Base-by-base conservation (phyloP, 1,140 invertebrate species). In the Parapsyche elsis region DNA sequence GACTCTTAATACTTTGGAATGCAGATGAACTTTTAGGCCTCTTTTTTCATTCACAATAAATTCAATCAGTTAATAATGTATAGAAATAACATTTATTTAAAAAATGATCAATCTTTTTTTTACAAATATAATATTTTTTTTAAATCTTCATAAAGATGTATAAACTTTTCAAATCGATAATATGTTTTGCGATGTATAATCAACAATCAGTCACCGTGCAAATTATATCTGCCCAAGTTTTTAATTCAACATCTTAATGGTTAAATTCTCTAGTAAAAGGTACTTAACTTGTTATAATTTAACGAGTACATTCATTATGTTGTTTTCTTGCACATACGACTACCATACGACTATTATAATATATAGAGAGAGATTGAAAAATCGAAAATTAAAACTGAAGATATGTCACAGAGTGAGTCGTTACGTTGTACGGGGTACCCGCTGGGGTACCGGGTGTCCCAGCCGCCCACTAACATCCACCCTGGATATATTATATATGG, bases 121-220 rank as follows among this genome's bases (percentile, higher is more conserved):
- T 53, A 53, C 49, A 61, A 19, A 61, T 61, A 19, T 61, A 61
- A 61, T 19, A 61, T 9, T 19, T 61, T 61, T 61, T 61, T n/a
- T 1, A 16, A 46, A 76, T 46, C 10, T 49, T 49, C 53, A 53
- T 14, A 38, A 49, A 19, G 24, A 46, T 76, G 23, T 21, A 53
- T 23, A 76, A 74, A 30, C 9, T 74, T 38, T 74, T 74, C 21
- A 21, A n/a, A 74, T 45, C 21, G 16, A 38, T 38, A 38, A 4
- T 38, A 38, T 53, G n/a, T 30, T 61, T 77, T 59, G 21, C 38
- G 57, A 44, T 71, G 7, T 26, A 71, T 73, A 21, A 57, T 80
- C 46, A 76, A 80, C 79, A 76, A 80, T 80, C 79, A 80, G 79
- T 80, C 79, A 75, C 79, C 79, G 44, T 49, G 57, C 79, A 76